phyloP scores from a whole-genome alignment of 2,888 invertebrate species.

The Amiota minor region DNA sequence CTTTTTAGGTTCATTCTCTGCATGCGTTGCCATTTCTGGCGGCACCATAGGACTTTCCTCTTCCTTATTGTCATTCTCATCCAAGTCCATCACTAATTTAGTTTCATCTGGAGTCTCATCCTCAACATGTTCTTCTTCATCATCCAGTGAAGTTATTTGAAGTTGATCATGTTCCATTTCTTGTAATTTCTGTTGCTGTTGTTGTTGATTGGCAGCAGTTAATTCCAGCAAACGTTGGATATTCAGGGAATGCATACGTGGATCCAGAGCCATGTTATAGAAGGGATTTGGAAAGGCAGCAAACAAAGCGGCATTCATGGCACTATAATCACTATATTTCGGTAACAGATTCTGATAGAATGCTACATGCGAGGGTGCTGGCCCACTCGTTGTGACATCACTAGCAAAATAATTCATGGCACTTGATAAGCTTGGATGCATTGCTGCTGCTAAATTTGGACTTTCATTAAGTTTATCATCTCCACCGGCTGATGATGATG shows the following conservation, averaged over 20 bases:
- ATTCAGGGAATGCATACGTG: constrained; percentile 71
- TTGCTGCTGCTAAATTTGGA: constrained; percentile 11
- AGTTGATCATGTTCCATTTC: constrained; percentile 39
- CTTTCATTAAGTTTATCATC: background rate
- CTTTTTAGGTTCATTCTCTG: constrained; percentile 20
- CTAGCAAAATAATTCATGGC: constrained; percentile 71
- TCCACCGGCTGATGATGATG: background rate
- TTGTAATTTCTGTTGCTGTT: constrained; percentile 42
- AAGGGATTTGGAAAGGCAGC: constrained; percentile 73
- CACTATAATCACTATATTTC: constrained; percentile 77
- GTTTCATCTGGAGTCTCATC: constrained; percentile 74
- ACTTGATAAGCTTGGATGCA: constrained; percentile 51
- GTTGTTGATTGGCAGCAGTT: constrained; percentile 69
- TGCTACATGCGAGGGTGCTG: constrained; percentile 51
- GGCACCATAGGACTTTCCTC: constrained; percentile 72
- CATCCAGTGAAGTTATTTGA: constrained; percentile 65
- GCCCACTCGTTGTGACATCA: constrained; percentile 46
- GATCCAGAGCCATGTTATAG: constrained; percentile 71
- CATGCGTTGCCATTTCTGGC: constrained; percentile 29
- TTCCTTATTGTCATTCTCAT: constrained; percentile 74
- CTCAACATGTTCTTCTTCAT: constrained; percentile 34
- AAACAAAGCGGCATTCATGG: constrained; percentile 77
- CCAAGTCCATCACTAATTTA: constrained; percentile 82
- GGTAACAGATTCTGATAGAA: constrained; percentile 84
- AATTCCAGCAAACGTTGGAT: constrained; percentile 72